Conservation (phyloP, 2,113 vertebrate genomes). For the Scytalopus superciliaris region DNA sequence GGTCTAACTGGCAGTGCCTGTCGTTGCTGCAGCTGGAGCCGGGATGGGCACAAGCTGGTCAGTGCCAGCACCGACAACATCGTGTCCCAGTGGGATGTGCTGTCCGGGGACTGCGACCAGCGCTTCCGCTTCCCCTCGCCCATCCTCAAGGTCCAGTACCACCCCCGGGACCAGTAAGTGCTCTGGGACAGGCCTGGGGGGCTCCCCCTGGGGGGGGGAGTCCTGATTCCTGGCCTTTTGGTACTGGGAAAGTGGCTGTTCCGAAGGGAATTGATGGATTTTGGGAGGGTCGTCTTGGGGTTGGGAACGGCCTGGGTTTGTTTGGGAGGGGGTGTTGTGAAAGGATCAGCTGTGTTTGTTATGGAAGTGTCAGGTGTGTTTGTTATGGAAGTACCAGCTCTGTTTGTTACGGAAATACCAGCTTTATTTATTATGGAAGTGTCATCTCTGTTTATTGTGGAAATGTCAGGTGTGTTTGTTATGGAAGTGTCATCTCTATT, state of each 20-base stretch:
- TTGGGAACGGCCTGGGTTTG: background rate
- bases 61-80: constrained; percentile 98
- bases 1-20: background rate
- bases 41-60: constrained; percentile 96
- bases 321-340: background rate
- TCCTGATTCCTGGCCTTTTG: rapidly evolving
- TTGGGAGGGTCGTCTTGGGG: rapidly evolving
- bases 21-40: constrained; percentile 85
- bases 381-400: background rate
- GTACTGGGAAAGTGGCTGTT: rapidly evolving
- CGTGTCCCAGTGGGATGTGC: constrained; percentile 96
- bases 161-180: constrained; percentile 95
- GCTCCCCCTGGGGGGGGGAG: rapidly evolving
- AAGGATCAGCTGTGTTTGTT: background rate
- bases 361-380: background rate
- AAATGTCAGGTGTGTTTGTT: background rate
- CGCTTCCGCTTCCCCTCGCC: constrained; percentile 95
- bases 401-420: background rate
- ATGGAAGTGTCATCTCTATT: background rate
- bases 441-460: too few relatives aligned
- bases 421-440: background rate
- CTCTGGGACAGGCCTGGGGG: background rate
- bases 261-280: rapidly evolving
- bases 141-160: constrained; percentile 95
- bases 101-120: constrained; percentile 97